These are phyloP conservation scores for Ptilorrhoa leucosticta DNA, from an alignment of 2,113 vertebrate genomes.

Conservation along the genomic window DNA sequence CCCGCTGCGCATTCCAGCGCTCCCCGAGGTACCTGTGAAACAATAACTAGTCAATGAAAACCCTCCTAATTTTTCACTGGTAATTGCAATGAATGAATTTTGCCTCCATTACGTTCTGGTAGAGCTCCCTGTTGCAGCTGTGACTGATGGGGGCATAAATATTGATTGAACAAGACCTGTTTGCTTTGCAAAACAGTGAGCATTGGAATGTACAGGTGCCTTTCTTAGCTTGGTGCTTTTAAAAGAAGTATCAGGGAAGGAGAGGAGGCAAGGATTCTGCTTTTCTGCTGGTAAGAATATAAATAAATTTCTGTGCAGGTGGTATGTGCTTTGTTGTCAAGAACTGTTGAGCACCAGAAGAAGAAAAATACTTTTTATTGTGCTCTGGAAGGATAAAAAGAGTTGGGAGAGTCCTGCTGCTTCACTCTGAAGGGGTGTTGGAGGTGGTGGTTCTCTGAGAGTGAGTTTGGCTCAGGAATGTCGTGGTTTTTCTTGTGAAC, in stretches of 20 bases:
- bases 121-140: not conserved
- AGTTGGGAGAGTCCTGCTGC: not conserved
- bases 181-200: not conserved
- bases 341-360: not conserved
- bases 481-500: not conserved
- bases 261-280: not conserved
- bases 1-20: not conserved
- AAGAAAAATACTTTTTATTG: not conserved
- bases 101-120: not conserved
- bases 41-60: not conserved
- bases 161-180: constrained; percentile 53
- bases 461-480: not conserved
- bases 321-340: not conserved
- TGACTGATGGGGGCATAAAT: constrained; percentile 57
- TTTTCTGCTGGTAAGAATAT: not conserved
- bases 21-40: constrained; percentile 1
- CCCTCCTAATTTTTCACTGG: constrained; percentile 7
- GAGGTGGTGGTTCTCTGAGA: not conserved
- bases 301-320: not conserved
- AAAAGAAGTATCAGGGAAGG: not conserved
- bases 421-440: rapidly evolving
- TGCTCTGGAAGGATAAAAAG: not conserved
- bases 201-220: not conserved
- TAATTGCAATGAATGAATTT: constrained; percentile 48
- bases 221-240: not conserved